Base-by-base conservation (phyloP, 1,140 invertebrate species). In the Drosophila melanica region DNA sequence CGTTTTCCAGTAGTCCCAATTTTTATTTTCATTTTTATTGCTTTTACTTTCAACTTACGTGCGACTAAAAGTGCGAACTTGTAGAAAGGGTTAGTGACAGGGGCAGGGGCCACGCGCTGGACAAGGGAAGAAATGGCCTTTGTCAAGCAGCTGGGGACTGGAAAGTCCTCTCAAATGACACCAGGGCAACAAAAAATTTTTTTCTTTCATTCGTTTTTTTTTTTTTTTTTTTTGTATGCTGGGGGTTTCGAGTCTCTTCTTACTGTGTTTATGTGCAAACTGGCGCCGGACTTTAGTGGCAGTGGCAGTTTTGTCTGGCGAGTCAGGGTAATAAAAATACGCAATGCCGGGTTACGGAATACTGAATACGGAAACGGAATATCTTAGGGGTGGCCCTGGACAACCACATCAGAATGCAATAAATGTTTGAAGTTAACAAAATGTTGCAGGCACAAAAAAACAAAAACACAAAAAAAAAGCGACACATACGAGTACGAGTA, bases 241-340 rank as follows among this genome's bases (percentile, higher is more conserved):
- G 42, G 48, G 58, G 45, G 33, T 44, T 65, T 60, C 50, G 54
- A 47, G 65, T 75, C 53, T 41, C 39, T 55, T 37, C 27, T 27
- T 54, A 7, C 42, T 69, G 30, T 73, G 77, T 80, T 85, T 85
- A 85, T 85, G 81, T 65, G 69, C 53, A 80, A 85, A 77, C 81
- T 85, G 81, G 81, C 81, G 81, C 81, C 81, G 81, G 73, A 85
- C 82, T 85, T 84, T 74, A 69, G 71, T 65, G 35, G 68, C 68
- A 82, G 75, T 82, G 72, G 79, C 79, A 81, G 81, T 82, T 82
- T 79, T 69, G 80, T 85, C 81, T 85, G 81, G 69, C 65, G 55
- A 58, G 75, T 80, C 66, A 57, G 64, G 68, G 57, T 75, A 85
- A 84, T 85, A 81, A 74, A 85, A 81, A 84, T 77, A 65, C 74